Evolutionary conservation across 2,888 invertebrate genomes (phyloP).

Genomic region (Papilio elwesi): DNA sequence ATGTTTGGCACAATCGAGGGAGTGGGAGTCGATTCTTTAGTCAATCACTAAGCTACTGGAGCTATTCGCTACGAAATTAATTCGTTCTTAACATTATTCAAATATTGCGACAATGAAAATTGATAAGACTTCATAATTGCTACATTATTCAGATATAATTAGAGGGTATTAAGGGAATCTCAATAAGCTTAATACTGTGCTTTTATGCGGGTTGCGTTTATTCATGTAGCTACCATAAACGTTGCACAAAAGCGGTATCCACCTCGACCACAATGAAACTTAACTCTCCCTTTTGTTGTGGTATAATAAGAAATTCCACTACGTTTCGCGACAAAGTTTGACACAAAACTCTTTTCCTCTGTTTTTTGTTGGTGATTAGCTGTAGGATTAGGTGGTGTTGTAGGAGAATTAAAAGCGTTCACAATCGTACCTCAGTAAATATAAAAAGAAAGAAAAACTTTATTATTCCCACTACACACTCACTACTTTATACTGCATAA

Average conservation of each 20-base stretch:
- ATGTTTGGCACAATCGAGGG: too few species aligned
- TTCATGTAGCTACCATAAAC: slow-evolving; percentile 23
- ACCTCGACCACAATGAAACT: slow-evolving; percentile 23
- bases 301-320: slow-evolving; percentile 2
- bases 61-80: too few species aligned
- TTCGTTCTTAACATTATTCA: too few species aligned
- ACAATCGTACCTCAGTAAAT: too few species aligned
- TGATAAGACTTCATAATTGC: not conserved
- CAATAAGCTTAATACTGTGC: not conserved
- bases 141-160: not conserved
- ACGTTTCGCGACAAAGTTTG: not conserved
- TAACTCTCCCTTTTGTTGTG: slow-evolving; percentile 16
- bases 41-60: too few species aligned
- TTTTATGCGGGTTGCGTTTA: slow-evolving; percentile 4
- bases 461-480: too few species aligned
- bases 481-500: too few species aligned
- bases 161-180: not conserved
- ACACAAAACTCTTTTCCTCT: not conserved
- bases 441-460: too few species aligned
- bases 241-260: slow-evolving; percentile 16
- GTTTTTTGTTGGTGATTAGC: too few species aligned
- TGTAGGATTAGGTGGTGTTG: too few species aligned
- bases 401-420: too few species aligned
- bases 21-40: too few species aligned
- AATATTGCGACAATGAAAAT: not conserved